Evolutionary conservation across 2,113 vertebrate species (phyloP), one percentile per base, ranked within the genome.

Genomic region (Beaufortia kweichowensis): DNA sequence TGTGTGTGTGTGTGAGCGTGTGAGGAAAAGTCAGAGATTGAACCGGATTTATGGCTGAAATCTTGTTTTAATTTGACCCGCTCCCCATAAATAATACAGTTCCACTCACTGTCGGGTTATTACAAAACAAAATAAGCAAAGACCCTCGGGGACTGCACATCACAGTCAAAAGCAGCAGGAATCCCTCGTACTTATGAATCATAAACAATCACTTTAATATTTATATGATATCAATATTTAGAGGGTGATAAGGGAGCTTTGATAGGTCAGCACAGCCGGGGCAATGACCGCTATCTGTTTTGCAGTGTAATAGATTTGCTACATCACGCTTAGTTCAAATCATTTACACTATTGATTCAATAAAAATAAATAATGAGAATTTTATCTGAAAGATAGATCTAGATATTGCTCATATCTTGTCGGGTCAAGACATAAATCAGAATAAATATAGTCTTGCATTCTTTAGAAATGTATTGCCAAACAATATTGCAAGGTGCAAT

Each of bases 211-310:
- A 67, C 69, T 74, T 61, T 67, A 79, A 66, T 79, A 74, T 79
- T 79, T 50, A 79, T 79, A 29, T 53, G 9, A 64, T 67, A 67
- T 73, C 62, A 79, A 67, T 79, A 67, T 79, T 74, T 73, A 79
- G 39, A 66, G 35, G 70, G 21, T 62, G 24, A 10, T 23, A 19
- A 28, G 41, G 15, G 28, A 10, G 8, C 33, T 46, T 41, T 35
- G 33, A 50, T 50, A 46, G 55, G 56, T 69, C 66, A 35, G 29
- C 67, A 55, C 68, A 71, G 50, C 31, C 14, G 59, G 28, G 61
- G 33, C 50, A 48, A 4, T 35, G 8, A 61, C 2, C 5, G 21
- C 12, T 39, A 2, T 61, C 31, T 68, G 15, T 53, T 19, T 21
- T 53, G n/a, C 6, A 53, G 48, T 53, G 48, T 9, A 66, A 67